Conservation (phyloP, 2,888 invertebrate genomes). For the Tupiocoris notatus region DNA sequence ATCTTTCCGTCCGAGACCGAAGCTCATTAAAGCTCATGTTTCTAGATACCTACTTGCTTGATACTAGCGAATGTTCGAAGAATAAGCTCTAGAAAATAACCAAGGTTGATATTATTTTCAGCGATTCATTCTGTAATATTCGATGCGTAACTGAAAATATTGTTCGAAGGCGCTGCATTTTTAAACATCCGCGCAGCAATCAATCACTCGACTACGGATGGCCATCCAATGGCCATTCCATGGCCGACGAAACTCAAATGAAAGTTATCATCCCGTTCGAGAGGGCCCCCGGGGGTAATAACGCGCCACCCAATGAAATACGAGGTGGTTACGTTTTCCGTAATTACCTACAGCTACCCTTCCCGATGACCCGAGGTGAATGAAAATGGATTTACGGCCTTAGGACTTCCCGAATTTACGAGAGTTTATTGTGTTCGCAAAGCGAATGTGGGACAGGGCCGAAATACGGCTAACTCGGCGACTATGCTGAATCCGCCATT, state of each 20-base stretch:
- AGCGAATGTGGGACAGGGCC: not conserved
- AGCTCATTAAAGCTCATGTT: too few species aligned
- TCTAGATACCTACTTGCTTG: too few species aligned
- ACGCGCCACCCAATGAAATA: constrained; percentile 19
- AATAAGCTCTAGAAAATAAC: too few species aligned
- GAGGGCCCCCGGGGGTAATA: constrained; percentile 3
- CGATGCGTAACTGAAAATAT: too few species aligned
- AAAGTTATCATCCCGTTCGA: constrained; percentile 15
- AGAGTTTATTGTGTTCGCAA: not conserved
- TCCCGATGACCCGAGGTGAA: not conserved
- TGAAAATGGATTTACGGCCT: constrained; percentile 15
- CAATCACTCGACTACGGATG: not conserved
- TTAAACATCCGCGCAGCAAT: not conserved
- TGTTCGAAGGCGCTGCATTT: too few species aligned
- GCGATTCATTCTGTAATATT: too few species aligned
- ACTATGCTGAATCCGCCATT: too few species aligned
- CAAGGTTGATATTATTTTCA: too few species aligned
- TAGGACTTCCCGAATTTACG: constrained; percentile 2
- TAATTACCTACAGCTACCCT: constrained; percentile 8
- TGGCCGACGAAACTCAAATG: constrained; percentile 5
- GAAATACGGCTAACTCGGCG: too few species aligned
- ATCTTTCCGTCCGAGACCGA: too few species aligned
- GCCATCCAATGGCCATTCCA: not conserved
- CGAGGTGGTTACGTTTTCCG: constrained; percentile 30
- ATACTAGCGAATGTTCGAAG: too few species aligned